Base-by-base conservation (phyloP, 2,797 vertebrate genomes). In the Loris lydekkerianus region DNA sequence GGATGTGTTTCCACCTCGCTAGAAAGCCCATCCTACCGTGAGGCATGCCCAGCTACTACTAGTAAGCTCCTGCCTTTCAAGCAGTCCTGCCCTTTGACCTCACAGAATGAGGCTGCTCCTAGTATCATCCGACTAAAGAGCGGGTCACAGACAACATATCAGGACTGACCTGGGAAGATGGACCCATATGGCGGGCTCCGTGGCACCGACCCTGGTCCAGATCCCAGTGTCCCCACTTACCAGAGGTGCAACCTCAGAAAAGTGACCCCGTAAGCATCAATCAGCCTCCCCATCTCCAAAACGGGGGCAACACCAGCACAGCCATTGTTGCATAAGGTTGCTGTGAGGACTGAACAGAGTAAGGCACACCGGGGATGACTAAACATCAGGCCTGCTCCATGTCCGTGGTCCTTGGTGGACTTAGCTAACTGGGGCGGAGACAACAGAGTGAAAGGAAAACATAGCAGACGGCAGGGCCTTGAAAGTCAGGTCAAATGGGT, bases 351-450 rank as follows among this genome's bases (percentile, higher is more conserved):
- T 1, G 20, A 81, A 31, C 20, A 60, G 18, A 34, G 29, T 0
- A 0, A 23, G 53, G 75, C 40, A 2, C 0, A 7, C 73, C 63
- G 17, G 29, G 7, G 43, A 56, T 23, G 0, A 3, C 27, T 3
- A 17, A 67, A 69, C 7, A 9, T 34, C 21, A 18, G 1, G 53
- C 53, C 18, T 17, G 7, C 0, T 1, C 18, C 20, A 0, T 3
- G 46, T 7, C 49, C 49, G 3, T 15, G 49, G 49, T 46, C 15
- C n/a, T 1, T 4, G 0, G 10, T 18, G 60, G 25, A 10, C 53
- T 34, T 18, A 1, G 5, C 73, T 80, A 7, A 18, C 14, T 43
- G 10, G n/a, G 43, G 21, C 25, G 27, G 73, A 37, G 82, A 34
- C 13, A 23, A 3, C 0, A 9, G 29, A 23, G 11, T 23, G 14